Conservation (phyloP, 2,888 invertebrate genomes). For the Microctonus brassicae region DNA sequence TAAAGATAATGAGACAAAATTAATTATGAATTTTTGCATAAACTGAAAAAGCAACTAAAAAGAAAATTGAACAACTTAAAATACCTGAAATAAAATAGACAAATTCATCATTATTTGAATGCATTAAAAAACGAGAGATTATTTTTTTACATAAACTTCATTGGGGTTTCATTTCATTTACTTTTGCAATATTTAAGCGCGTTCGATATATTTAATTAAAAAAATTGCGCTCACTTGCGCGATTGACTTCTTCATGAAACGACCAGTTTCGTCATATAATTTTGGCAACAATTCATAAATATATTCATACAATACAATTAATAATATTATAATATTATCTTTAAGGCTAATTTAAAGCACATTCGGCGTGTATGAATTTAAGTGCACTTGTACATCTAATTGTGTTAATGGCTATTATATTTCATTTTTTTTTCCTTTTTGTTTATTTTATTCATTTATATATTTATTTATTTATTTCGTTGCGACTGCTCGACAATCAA, state of each 20-base stretch:
- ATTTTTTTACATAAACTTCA: not conserved
- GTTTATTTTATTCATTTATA: too few relatives aligned
- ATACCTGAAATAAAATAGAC: not conserved
- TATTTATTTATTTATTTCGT: not conserved
- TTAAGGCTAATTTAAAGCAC: constrained; percentile 29
- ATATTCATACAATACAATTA: not conserved
- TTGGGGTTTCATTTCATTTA: not conserved
- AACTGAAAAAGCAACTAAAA: constrained; percentile 23
- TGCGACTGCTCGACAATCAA: not conserved
- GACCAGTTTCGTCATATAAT: not conserved
- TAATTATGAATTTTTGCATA: constrained; percentile 32
- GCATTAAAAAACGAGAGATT: not conserved
- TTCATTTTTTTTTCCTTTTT: not conserved
- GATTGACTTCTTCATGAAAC: not conserved
- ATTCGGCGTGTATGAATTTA: constrained; percentile 33
- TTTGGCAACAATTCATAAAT: not conserved
- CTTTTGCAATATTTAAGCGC: too few relatives aligned
- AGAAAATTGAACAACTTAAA: constrained; percentile 25
- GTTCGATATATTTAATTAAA: too few relatives aligned
- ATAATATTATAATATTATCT: constrained; percentile 10
- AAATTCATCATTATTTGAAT: not conserved
- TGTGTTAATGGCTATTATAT: not conserved
- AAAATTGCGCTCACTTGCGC: too few relatives aligned
- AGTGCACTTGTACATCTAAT: constrained; percentile 18
- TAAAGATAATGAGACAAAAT: constrained; percentile 30